phyloP scores from a whole-genome alignment of 2,797 vertebrate species.

The Darevskia nairensis region DNA sequence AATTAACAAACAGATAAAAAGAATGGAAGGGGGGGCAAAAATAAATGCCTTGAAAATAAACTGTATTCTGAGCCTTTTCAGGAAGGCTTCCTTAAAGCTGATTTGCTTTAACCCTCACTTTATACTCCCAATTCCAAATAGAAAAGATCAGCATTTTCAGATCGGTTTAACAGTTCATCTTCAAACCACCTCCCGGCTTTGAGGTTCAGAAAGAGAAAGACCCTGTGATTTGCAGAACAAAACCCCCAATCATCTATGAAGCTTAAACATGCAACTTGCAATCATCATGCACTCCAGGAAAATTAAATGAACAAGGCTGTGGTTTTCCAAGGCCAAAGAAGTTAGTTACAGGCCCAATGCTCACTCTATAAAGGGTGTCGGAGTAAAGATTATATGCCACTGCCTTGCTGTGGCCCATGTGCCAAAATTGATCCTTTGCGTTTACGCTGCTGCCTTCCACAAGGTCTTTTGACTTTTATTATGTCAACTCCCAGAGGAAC shows the following conservation, averaged over 20 bases:
- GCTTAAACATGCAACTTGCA: background rate
- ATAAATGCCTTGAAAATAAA: too few species aligned
- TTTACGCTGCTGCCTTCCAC: slow-evolving; percentile 17
- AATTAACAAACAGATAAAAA: too few species aligned
- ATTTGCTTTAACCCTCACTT: background rate
- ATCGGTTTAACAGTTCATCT: background rate
- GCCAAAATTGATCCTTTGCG: slow-evolving; percentile 30
- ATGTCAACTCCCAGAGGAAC: slow-evolving; percentile 7
- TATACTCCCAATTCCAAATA: background rate
- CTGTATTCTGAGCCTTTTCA: background rate
- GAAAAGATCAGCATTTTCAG: background rate
- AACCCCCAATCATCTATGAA: background rate
- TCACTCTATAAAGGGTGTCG: slow-evolving; percentile 2
- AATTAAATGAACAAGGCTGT: background rate
- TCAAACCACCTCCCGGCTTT: background rate
- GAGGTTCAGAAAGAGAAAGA: background rate
- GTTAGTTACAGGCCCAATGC: background rate
- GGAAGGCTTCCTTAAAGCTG: background rate
- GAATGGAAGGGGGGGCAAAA: too few species aligned
- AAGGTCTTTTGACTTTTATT: slow-evolving; percentile 22
- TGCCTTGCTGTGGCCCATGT: background rate
- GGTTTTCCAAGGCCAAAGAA: background rate
- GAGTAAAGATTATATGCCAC: slow-evolving; percentile 21
- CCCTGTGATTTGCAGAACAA: background rate
- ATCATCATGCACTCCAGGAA: background rate